Evolutionary conservation across 92 coral and sea anemone genomes (phyloP).

Genomic region (Parazoanthus atlanticus): DNA sequence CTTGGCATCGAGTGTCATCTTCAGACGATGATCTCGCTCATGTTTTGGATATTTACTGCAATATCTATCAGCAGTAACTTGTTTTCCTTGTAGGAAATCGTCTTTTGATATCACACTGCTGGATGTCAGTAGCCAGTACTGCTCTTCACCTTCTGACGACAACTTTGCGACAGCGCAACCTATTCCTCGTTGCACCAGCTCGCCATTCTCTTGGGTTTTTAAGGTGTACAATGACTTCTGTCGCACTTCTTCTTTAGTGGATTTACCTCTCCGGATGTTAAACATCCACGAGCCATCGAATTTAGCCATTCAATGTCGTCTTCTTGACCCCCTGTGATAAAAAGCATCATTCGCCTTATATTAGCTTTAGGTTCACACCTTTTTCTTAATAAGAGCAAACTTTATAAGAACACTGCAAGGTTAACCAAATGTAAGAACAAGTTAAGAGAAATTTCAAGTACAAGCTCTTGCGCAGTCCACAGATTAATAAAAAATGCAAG

Average conservation of each 20-base stretch:
- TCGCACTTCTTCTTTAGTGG: background rate
- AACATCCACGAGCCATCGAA: background rate
- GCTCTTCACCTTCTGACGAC: background rate
- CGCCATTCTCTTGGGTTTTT: background rate
- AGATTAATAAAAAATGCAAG: too few relatives aligned
- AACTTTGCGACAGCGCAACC: background rate
- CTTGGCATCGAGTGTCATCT: background rate
- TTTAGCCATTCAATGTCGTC: too few relatives aligned
- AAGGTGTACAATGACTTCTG: slow-evolving; percentile 9
- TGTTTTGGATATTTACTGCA: slow-evolving; percentile 1
- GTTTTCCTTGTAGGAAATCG: background rate
- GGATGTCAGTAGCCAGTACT: background rate
- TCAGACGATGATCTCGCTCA: background rate
- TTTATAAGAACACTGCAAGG: too few relatives aligned
- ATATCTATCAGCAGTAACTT: background rate
- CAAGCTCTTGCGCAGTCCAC: too few relatives aligned
- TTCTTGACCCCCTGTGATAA: too few relatives aligned
- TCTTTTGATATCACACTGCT: slow-evolving; percentile 4
- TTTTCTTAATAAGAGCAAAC: too few relatives aligned
- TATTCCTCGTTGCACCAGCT: background rate
- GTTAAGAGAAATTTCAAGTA: too few relatives aligned
- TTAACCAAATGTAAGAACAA: too few relatives aligned
- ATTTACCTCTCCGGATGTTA: background rate
- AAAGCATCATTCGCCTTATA: too few relatives aligned
- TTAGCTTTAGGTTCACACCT: too few relatives aligned